These are phyloP conservation scores for Microtus agrestis DNA, from an alignment of 2,797 vertebrate species.

Conservation along the genomic window DNA sequence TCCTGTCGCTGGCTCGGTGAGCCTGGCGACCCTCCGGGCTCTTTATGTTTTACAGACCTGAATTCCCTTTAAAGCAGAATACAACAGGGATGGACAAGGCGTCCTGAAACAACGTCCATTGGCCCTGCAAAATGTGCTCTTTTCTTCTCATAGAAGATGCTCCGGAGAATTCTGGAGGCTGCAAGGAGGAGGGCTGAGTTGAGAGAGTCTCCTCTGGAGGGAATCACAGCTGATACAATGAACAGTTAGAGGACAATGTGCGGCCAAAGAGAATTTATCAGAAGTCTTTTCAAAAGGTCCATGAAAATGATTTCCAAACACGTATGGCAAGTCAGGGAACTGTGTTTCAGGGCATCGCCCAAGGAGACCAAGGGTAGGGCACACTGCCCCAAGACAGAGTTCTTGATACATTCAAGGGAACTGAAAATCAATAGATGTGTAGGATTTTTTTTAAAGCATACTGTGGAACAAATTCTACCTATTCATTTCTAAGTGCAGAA, in stretches of 20 bases:
- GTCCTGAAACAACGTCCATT: background rate
- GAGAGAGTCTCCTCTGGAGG: fast-evolving
- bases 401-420: background rate
- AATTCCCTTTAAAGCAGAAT: background rate
- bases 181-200: background rate
- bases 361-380: fast-evolving
- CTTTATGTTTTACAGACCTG: background rate
- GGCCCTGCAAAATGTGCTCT: background rate
- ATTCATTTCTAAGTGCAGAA: background rate
- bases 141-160: background rate
- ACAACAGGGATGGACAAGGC: background rate
- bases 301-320: background rate
- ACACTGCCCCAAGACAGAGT: fast-evolving
- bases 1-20: background rate
- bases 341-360: fast-evolving
- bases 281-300: background rate
- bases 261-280: background rate
- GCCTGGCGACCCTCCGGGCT: background rate
- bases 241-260: background rate
- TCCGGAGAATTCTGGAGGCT: fast-evolving
- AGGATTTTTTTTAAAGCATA: background rate
- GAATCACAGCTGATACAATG: too few relatives aligned
- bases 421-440: too few relatives aligned
- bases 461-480: fast-evolving
- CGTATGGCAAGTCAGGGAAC: fast-evolving